phyloP scores from a whole-genome alignment of 2,113 vertebrate species.

The Girardinichthys multiradiatus region DNA sequence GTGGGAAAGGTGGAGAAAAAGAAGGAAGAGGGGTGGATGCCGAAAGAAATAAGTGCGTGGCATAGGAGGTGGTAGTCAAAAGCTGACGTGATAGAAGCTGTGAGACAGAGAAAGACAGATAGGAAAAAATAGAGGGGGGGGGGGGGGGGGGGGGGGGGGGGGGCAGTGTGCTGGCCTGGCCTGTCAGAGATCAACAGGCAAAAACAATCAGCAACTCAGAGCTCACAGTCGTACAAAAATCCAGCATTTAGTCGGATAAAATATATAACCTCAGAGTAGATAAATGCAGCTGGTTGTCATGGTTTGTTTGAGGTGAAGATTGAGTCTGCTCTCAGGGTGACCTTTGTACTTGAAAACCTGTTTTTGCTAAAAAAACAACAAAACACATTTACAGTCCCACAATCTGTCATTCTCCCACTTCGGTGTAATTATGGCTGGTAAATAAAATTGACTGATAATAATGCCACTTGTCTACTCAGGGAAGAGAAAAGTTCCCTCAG shows the following conservation, averaged over 20 bases:
- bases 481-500: neutral
- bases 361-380: neutral
- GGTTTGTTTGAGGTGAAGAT: conserved; percentile 15
- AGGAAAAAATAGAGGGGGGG: neutral
- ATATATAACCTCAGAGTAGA: neutral
- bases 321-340: conserved; percentile 11
- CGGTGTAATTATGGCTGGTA: neutral
- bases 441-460: neutral
- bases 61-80: conserved; percentile 34
- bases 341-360: conserved; percentile 26
- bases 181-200: conserved; percentile 13
- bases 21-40: neutral
- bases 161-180: neutral
- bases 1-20: conserved; percentile 21
- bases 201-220: conserved; percentile 6
- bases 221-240: neutral
- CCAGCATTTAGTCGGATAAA: conserved; percentile 11
- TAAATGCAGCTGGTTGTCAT: neutral
- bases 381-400: conserved; percentile 6
- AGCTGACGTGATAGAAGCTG: conserved; percentile 35
- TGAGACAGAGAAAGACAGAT: conserved; percentile 7
- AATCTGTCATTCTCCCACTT: conserved; percentile 19
- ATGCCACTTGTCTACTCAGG: conserved; percentile 17
- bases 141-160: neutral
- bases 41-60: conserved; percentile 34